These are phyloP conservation scores for Sinocyclocheilus anshuiensis DNA, from an alignment of 2,113 vertebrate species.

Conservation along the genomic window DNA sequence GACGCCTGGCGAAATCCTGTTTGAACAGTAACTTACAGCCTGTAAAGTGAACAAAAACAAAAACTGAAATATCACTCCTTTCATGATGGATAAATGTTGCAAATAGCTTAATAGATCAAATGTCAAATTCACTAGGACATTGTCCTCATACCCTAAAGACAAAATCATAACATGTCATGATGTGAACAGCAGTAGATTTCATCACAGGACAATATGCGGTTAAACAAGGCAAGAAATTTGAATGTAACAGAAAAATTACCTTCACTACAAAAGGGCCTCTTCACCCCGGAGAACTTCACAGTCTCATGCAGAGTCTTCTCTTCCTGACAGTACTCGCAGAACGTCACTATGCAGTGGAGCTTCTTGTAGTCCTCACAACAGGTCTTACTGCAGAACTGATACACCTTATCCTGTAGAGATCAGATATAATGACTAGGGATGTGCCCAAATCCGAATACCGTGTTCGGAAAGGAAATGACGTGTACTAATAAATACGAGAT, in stretches of 20 bases:
- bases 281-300: slow-evolving; percentile 94
- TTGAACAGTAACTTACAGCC: slow-evolving; percentile 98
- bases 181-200: slow-evolving; percentile 39
- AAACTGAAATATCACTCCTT: not conserved
- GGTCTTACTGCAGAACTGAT: slow-evolving; percentile 95
- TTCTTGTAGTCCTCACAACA: slow-evolving; percentile 99
- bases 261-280: slow-evolving; percentile 97
- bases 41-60: slow-evolving; percentile 58
- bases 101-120: not conserved
- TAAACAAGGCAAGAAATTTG: not conserved
- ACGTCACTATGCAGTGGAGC: slow-evolving; percentile 95
- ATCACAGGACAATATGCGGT: not conserved
- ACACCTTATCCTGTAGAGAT: slow-evolving; percentile 87
- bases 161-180: slow-evolving; percentile 32
- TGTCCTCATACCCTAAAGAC: slow-evolving; percentile 20
- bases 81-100: not conserved
- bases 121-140: not conserved
- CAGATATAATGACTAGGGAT: not conserved
- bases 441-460: too few relatives aligned
- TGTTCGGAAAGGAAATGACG: too few relatives aligned
- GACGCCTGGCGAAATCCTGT: slow-evolving; percentile 92
- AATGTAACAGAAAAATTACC: slow-evolving; percentile 71
- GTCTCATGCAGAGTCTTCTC: slow-evolving; percentile 97
- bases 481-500: too few relatives aligned
- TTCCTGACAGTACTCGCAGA: slow-evolving; percentile 97